phyloP scores from a whole-genome alignment of 2,888 invertebrate genomes.

The Cloeon dipterum region DNA sequence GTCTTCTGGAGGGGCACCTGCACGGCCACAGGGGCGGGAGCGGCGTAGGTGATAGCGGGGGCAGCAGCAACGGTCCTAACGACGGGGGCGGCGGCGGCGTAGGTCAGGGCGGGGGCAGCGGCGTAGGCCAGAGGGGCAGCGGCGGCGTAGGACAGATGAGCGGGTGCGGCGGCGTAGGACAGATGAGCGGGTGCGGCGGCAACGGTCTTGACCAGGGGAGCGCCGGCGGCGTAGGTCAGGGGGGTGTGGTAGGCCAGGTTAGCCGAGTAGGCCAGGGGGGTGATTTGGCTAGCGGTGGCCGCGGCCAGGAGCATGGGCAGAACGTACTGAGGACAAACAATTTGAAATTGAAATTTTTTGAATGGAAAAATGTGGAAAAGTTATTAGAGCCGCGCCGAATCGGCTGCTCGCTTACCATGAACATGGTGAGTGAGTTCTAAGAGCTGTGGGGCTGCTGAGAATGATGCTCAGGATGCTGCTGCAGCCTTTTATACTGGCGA shows the following conservation, averaged over 20 bases:
- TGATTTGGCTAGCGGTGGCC: neutral
- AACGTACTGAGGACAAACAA: too few species aligned
- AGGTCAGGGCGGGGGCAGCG: conserved; percentile 8
- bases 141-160: conserved; percentile 5
- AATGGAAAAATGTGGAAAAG: too few species aligned
- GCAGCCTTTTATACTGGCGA: too few species aligned
- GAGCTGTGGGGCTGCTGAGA: too few species aligned
- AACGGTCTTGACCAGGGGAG: conserved; percentile 11
- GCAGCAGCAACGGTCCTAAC: conserved; percentile 3
- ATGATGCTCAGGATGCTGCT: too few species aligned
- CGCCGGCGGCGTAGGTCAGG: conserved; percentile 8
- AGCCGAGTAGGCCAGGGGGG: neutral
- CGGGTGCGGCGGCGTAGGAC: conserved; percentile 4
- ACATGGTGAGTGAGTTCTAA: too few species aligned
- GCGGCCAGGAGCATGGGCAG: conserved; percentile 1
- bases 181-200: conserved; percentile 3
- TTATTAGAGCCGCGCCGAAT: too few species aligned
- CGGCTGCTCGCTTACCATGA: too few species aligned
- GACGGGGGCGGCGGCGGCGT: neutral
- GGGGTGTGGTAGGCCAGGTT: conserved; percentile 2
- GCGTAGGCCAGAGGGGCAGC: conserved; percentile 11
- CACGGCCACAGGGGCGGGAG: neutral
- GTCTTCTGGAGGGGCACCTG: conserved; percentile 6
- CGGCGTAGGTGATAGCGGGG: neutral
- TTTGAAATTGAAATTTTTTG: too few species aligned